Evolutionary conservation across 2,888 invertebrate species (phyloP).

Genomic region (Mythimna albipuncta): DNA sequence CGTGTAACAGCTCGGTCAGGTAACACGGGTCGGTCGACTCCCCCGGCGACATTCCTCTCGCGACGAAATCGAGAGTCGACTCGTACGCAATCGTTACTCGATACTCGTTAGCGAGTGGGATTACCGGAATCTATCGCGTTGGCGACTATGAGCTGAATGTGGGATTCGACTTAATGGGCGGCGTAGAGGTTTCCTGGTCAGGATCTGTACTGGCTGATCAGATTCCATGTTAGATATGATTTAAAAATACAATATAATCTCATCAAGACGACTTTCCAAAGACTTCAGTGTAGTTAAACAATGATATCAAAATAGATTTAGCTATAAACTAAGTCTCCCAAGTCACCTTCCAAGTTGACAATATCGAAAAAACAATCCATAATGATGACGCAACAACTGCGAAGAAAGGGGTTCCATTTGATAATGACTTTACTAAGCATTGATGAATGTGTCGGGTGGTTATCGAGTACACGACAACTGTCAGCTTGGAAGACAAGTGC

Average conservation of each 20-base stretch:
- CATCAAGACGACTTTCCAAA: neutral
- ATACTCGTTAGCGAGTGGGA: slow-evolving; percentile 69
- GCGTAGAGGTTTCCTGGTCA: slow-evolving; percentile 51
- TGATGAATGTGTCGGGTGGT: slow-evolving; percentile 46
- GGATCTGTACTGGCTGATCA: slow-evolving; percentile 30
- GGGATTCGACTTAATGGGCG: slow-evolving; percentile 54
- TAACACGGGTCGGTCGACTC: slow-evolving; percentile 68
- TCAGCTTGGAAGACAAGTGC: slow-evolving; percentile 53
- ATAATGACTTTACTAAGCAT: slow-evolving; percentile 35
- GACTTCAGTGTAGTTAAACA: neutral
- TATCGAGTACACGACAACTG: slow-evolving; percentile 60
- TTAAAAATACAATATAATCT: neutral
- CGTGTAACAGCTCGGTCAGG: slow-evolving; percentile 66
- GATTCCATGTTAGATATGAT: slow-evolving; percentile 9
- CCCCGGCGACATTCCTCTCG: slow-evolving; percentile 78
- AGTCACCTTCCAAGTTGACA: neutral
- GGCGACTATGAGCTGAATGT: slow-evolving; percentile 60
- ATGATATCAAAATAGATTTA: neutral
- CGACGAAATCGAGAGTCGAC: slow-evolving; percentile 82
- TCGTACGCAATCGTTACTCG: slow-evolving; percentile 72
- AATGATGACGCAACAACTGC: slow-evolving; percentile 7
- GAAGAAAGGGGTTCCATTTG: slow-evolving; percentile 16
- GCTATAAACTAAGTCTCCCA: neutral
- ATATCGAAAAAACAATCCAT: neutral
- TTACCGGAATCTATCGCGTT: slow-evolving; percentile 70